phyloP scores from a whole-genome alignment of 2,888 invertebrate genomes.

The Clusia tigrina region DNA sequence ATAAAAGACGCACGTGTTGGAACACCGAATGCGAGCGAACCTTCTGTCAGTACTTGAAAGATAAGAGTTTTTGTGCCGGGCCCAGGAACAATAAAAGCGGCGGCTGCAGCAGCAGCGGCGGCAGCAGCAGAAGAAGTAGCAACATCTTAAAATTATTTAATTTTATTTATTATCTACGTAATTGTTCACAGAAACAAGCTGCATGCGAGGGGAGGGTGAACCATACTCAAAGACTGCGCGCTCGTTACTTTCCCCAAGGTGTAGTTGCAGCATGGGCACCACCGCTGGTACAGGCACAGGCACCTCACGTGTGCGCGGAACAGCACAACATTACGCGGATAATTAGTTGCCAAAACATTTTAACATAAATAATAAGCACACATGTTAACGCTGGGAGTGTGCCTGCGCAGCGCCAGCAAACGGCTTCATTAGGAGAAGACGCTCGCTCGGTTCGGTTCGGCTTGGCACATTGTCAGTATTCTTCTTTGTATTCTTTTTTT shows the following conservation, averaged over 20 bases:
- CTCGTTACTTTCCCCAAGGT: constrained; percentile 2
- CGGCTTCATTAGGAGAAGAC: constrained; percentile 47
- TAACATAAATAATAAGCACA: constrained; percentile 60
- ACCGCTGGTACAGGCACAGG: background rate
- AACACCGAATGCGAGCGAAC: constrained; percentile 7
- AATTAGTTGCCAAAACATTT: constrained; percentile 61
- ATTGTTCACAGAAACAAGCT: constrained; percentile 38
- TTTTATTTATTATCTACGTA: constrained; percentile 56
- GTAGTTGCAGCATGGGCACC: background rate
- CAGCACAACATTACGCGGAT: constrained; percentile 54
- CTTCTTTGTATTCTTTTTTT: background rate
- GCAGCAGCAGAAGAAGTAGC: constrained; percentile 6
- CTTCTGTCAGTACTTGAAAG: background rate
- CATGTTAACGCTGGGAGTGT: constrained; percentile 47
- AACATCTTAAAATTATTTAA: constrained; percentile 38
- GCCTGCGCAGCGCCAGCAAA: constrained; percentile 24
- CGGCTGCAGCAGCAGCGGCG: constrained; percentile 10
- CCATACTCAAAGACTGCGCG: constrained; percentile 3
- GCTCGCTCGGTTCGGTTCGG: constrained; percentile 24
- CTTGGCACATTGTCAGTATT: background rate
- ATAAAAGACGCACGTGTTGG: constrained; percentile 42
- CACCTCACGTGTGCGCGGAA: constrained; percentile 14
- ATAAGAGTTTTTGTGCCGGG: constrained; percentile 9
- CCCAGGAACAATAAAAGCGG: no score
- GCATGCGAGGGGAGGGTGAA: constrained; percentile 5